phyloP scores from a whole-genome alignment of 2,888 invertebrate genomes.

The Oasisia sp. region DNA sequence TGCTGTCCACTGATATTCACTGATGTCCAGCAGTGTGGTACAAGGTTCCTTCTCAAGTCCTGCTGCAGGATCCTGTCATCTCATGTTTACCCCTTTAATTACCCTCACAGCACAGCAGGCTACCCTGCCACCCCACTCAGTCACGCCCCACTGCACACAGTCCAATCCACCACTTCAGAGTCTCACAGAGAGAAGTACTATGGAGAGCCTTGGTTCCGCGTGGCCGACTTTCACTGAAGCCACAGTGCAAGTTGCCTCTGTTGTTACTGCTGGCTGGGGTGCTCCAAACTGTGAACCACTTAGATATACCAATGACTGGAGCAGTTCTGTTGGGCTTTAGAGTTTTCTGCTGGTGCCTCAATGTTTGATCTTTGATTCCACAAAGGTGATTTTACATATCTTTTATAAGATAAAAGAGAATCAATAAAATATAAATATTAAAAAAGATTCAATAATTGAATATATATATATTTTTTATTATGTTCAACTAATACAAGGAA shows the following conservation, averaged over 20 bases:
- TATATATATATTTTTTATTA: too few species aligned
- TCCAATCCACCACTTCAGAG: not conserved
- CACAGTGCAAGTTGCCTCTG: not conserved
- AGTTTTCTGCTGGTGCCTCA: too few species aligned
- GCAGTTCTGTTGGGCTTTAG: too few species aligned
- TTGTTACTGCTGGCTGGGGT: too few species aligned
- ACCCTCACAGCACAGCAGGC: slow-evolving; percentile 14
- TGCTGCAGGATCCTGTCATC: slow-evolving; percentile 8
- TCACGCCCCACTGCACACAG: not conserved
- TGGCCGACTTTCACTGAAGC: not conserved
- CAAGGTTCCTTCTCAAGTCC: not conserved
- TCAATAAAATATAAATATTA: too few species aligned
- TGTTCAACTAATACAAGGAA: too few species aligned
- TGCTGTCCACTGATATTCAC: not conserved
- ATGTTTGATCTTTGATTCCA: too few species aligned
- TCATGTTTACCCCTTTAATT: not conserved
- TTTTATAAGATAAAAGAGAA: too few species aligned
- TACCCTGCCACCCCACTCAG: not conserved
- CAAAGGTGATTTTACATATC: too few species aligned
- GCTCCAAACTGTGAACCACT: too few species aligned
- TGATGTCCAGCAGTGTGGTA: not conserved
- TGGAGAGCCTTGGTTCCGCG: not conserved
- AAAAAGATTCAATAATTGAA: too few species aligned
- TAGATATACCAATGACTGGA: too few species aligned
- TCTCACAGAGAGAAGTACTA: slow-evolving; percentile 13